Percentiles rank a stretch among this genome's conserved stretches.
These are phyloP conservation scores for Cossypha niveicapilla DNA, from an alignment of 2,797 vertebrate genomes.

Conservation along the genomic window DNA sequence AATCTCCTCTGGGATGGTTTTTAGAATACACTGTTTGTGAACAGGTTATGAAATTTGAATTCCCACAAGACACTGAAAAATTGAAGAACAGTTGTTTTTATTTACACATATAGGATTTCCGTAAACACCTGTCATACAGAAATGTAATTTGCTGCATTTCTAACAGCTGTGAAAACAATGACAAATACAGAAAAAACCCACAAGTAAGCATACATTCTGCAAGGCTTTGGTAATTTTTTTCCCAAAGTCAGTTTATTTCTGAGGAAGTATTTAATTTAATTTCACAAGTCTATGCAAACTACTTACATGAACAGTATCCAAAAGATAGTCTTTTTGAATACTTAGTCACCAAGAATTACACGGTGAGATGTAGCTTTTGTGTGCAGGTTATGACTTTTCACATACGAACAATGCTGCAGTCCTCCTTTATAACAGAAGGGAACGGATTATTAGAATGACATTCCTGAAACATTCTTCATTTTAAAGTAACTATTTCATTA, in stretches of 20 bases:
- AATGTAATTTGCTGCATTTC: neutral
- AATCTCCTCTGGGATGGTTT: neutral
- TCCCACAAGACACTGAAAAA: neutral
- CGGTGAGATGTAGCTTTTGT: neutral
- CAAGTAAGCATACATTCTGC: neutral
- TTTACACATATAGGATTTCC: neutral
- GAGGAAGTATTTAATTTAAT: neutral
- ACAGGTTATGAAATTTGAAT: neutral
- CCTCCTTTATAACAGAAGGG: conserved; percentile 75
- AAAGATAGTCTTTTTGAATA: conserved; percentile 45
- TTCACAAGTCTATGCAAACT: conserved; percentile 6
- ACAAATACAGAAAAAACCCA: neutral
- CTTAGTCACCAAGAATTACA: conserved; percentile 23
- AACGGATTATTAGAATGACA: conserved; percentile 35
- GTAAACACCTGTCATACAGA: neutral
- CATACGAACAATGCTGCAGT: neutral
- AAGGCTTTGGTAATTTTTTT: neutral
- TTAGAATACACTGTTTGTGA: neutral
- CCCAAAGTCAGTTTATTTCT: neutral
- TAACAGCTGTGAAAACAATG: neutral
- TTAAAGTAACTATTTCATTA: conserved; percentile 32
- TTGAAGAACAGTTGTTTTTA: neutral
- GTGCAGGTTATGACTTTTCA: neutral
- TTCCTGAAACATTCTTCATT: conserved; percentile 43
- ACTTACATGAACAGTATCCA: neutral